A percentile compares a stretch with the other conserved stretches of the same genome.
phyloP scores from a whole-genome alignment of 2,888 invertebrate genomes.

The Labia minor region DNA sequence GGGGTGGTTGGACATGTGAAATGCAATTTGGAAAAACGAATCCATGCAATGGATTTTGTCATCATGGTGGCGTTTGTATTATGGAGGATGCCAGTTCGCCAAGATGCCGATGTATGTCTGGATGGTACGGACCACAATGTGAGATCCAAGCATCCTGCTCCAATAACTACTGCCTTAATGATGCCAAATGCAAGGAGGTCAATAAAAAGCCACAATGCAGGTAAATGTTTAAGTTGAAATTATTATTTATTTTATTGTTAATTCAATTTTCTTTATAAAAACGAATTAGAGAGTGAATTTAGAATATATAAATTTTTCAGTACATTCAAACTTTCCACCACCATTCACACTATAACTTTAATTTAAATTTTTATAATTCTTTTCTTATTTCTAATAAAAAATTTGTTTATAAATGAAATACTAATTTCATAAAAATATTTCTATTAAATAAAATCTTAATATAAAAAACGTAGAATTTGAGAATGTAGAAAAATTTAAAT shows the following conservation, averaged over 20 bases:
- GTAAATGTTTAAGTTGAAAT: constrained; percentile 35
- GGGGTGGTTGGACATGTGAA: constrained; percentile 46
- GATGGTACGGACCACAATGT: constrained; percentile 48
- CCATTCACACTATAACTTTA: no score
- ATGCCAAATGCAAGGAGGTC: constrained; percentile 41
- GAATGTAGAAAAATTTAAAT: no score
- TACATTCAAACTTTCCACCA: no score
- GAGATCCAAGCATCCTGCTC: constrained; percentile 39
- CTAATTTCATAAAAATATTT: no score
- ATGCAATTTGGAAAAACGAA: constrained; percentile 49
- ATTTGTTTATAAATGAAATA: no score
- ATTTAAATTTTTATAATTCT: no score
- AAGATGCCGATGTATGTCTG: constrained; percentile 45
- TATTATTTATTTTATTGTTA: constrained; percentile 18
- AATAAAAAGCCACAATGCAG: constrained; percentile 34
- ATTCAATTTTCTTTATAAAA: constrained; percentile 16
- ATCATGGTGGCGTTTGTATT: constrained; percentile 49
- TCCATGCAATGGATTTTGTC: constrained; percentile 48
- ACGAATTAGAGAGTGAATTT: no score
- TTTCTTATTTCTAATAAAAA: background rate
- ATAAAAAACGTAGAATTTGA: no score
- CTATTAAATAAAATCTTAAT: no score
- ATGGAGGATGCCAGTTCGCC: constrained; percentile 37
- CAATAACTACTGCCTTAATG: constrained; percentile 41
- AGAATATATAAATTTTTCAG: no score